Evolutionary conservation across 2,113 vertebrate species (phyloP).

Genomic region (Herpetotheres cachinnans): DNA sequence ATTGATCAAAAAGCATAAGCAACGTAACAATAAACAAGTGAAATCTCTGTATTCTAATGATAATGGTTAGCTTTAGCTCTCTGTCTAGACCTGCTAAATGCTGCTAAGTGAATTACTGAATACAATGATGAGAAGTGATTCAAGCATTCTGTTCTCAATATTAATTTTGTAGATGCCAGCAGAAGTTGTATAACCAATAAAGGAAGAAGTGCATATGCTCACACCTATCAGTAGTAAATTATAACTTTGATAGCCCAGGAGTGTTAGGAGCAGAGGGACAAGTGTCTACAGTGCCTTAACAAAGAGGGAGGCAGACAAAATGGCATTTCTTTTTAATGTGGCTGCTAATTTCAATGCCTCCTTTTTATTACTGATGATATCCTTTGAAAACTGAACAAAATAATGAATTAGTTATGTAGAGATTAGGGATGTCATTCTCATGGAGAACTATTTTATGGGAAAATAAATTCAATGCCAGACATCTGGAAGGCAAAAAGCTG

Average conservation of each 20-base stretch:
- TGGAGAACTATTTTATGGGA: background rate
- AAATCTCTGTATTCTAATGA: background rate
- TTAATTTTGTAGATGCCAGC: background rate
- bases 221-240: background rate
- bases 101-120: background rate
- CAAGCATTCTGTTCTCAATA: background rate
- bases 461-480: background rate
- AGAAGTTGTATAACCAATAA: background rate
- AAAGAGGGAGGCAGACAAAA: background rate
- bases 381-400: slow-evolving; percentile 17
- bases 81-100: slow-evolving; percentile 2
- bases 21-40: background rate
- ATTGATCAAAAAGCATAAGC: background rate
- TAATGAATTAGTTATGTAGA: slow-evolving; percentile 24
- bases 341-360: background rate
- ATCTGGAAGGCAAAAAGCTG: background rate
- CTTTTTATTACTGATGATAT: slow-evolving; percentile 20
- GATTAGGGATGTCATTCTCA: slow-evolving; percentile 10
- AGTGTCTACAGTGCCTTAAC: background rate
- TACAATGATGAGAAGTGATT: background rate
- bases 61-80: background rate
- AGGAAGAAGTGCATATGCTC: background rate
- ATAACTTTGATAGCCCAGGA: background rate
- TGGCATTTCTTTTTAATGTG: background rate
- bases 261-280: background rate